These are phyloP conservation scores for Sanderia malayensis DNA, from an alignment of 30 jellyfish, hydroid and myxozoan genomes.

Conservation along the genomic window DNA sequence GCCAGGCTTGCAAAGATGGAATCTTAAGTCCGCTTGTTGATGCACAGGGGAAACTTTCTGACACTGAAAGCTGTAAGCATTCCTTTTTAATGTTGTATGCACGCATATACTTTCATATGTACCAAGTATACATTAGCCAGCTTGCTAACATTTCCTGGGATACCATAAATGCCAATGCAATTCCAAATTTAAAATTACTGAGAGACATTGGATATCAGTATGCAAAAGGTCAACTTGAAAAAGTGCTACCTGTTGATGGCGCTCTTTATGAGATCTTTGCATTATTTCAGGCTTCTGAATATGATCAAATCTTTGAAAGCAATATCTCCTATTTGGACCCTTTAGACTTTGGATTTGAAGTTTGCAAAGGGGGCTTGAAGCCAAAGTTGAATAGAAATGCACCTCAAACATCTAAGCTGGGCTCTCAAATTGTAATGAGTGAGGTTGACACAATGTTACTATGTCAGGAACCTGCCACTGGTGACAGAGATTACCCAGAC, in stretches of 20 bases:
- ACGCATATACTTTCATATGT: slow-evolving; percentile 25
- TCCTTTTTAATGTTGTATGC: slow-evolving; percentile 17
- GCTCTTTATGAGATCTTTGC: slow-evolving; percentile 10
- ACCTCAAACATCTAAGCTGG: not conserved
- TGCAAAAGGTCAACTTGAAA: slow-evolving; percentile 22
- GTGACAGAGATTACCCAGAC: not conserved
- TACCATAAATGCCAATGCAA: not conserved
- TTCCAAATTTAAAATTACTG: slow-evolving; percentile 26
- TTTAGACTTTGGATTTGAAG: slow-evolving; percentile 2
- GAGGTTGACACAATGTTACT: not conserved
- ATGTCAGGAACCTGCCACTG: not conserved
- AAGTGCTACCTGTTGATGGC: slow-evolving; percentile 43
- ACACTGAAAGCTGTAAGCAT: not conserved
- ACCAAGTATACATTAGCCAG: slow-evolving; percentile 13
- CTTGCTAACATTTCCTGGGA: slow-evolving; percentile 14
- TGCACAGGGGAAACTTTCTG: not conserved
- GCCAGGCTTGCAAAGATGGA: slow-evolving; percentile 21
- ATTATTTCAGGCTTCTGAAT: not conserved
- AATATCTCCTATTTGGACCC: slow-evolving; percentile 9
- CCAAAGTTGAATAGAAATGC: slow-evolving; percentile 6
- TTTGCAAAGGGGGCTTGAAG: slow-evolving; percentile 12
- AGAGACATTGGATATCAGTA: slow-evolving; percentile 42
- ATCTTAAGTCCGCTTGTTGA: slow-evolving; percentile 12
- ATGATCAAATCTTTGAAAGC: slow-evolving; percentile 5
- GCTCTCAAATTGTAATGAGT: not conserved